These are phyloP conservation scores for Halcyon leucocephala DNA, from an alignment of 2,797 vertebrate genomes.

Conservation along the genomic window DNA sequence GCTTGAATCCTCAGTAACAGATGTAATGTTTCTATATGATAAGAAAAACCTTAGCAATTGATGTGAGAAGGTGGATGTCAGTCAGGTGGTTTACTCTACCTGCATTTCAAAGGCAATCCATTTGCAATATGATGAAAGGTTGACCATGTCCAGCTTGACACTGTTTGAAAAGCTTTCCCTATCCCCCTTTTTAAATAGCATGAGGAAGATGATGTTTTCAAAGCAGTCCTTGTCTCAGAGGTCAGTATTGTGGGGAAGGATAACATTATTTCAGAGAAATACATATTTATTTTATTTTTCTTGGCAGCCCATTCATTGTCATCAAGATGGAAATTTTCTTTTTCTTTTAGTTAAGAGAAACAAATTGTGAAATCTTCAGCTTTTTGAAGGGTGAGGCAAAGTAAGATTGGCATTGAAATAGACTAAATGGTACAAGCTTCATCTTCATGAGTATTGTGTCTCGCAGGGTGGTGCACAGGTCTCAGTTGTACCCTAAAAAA, in stretches of 20 bases:
- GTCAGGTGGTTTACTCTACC: not conserved
- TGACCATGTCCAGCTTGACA: not conserved
- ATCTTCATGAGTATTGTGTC: not conserved
- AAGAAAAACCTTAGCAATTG: not conserved
- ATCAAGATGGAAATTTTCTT: not conserved
- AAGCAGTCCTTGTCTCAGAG: not conserved
- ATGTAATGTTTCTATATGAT: not conserved
- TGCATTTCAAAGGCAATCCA: slow-evolving; percentile 32
- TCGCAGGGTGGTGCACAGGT: not conserved
- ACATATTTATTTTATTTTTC: slow-evolving; percentile 1
- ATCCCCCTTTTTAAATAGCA: not conserved
- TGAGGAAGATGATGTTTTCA: not conserved
- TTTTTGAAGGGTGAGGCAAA: not conserved
- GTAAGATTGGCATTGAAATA: not conserved
- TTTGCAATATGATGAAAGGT: slow-evolving; percentile 19
- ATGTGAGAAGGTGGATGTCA: not conserved
- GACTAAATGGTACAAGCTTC: not conserved
- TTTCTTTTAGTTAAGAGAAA: not conserved
- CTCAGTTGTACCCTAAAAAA: not conserved
- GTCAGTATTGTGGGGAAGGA: not conserved
- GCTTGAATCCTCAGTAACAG: not conserved
- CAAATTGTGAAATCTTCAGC: not conserved
- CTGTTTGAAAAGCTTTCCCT: slow-evolving; percentile 28
- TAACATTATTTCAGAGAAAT: not conserved
- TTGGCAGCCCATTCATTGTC: not conserved